Base-by-base conservation (phyloP, 2,888 invertebrate species). In the Aelia acuminata region DNA sequence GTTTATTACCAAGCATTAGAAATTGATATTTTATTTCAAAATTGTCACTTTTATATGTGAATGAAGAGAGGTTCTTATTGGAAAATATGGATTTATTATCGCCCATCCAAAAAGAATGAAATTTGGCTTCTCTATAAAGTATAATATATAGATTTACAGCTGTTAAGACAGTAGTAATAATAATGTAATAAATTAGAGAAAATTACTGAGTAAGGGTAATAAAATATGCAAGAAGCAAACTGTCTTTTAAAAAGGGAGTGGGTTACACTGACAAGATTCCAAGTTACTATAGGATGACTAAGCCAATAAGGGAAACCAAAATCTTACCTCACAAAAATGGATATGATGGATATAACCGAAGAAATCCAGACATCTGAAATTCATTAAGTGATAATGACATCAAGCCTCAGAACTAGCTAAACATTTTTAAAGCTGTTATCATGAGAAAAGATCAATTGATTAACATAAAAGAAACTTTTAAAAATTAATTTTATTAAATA, bases 331-430 rank as follows among this genome's bases (percentile, higher is more conserved):
- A 70, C 63, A 20, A 70, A 70, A 70, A 35, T 70, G 35, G 7
- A 20, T 70, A 35, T 70, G 63, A 35, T 70, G 63, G 63, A 70
- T 70, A 18, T 35, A 70, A 70, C 31, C 10, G 63, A 70, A 70
- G 63, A 70, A 70, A 70, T 70, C 63, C 63, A 35, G 63, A 70
- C 31, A 70, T 70, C 63, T 70, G 63, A 70, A 70, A 70, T 70
- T 70, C 63, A 70, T 70, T 70, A 70, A 35, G 63, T 70, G 63
- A 70, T 18, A 70, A 70, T 70, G 63, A 70, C 63, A 70, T 35
- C 31, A 26, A 70, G 63, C 63, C 35, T 70, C 63, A 70, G 31
- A 70, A 70, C 57, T 57, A 70, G 35, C 63, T 70, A 70, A 70
- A 70, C 63, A 70, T 31, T 70, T 70, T 70, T 18, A 70, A 70